Conservation (phyloP, 2,888 invertebrate genomes). For the Agrochola circellaris region DNA sequence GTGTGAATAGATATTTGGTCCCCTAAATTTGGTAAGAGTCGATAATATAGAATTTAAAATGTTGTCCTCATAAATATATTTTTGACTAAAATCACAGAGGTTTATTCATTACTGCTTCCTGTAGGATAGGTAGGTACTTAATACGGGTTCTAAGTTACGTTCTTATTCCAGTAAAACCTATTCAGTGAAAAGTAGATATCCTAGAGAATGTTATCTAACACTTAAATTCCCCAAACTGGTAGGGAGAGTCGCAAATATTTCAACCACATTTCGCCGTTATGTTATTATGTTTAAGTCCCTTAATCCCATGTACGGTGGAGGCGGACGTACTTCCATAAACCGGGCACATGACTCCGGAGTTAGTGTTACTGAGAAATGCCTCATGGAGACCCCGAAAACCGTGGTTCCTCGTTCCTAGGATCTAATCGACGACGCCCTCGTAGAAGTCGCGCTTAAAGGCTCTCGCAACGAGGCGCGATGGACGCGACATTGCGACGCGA, state of each 20-base stretch:
- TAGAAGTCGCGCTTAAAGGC: background rate
- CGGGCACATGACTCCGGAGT: background rate
- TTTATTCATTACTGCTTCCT: background rate
- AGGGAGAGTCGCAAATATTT: background rate
- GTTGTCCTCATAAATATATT: background rate
- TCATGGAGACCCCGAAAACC: background rate
- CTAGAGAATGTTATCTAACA: background rate
- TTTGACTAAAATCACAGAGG: background rate
- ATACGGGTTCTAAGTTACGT: background rate
- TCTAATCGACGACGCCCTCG: background rate
- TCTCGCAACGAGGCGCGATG: background rate
- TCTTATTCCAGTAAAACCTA: background rate
- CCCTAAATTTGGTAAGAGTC: background rate
- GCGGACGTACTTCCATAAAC: background rate
- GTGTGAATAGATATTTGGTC: background rate
- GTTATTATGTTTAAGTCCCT: background rate
- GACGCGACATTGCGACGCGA: background rate
- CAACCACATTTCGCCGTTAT: background rate
- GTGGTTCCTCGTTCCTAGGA: background rate
- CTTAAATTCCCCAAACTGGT: too few relatives aligned
- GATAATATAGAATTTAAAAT: background rate
- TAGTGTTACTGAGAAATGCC: background rate
- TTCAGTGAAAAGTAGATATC: background rate
- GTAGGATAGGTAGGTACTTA: background rate
- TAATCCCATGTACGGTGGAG: background rate